Evolutionary conservation across 2,113 vertebrate genomes (phyloP), one percentile per base, ranked within the genome.

Genomic region (Chaetodon trifascialis): DNA sequence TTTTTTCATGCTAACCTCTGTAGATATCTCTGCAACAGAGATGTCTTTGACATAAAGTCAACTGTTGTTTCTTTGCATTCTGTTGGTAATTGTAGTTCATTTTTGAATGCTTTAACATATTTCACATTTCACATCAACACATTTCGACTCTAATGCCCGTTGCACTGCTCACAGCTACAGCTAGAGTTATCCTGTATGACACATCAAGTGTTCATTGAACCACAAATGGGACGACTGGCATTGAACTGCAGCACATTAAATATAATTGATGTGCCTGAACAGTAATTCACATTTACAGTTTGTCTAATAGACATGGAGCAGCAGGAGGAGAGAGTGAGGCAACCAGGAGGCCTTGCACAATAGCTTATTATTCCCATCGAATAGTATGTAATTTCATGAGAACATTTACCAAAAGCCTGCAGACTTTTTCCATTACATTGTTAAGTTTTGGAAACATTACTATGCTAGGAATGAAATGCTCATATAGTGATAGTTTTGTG

Each of bases 351-450:
- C 21, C 49, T 88, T 86, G 74, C 75, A 85, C 59, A 90, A 86
- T 84, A 91, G 79, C 68, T 73, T 62, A 85, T 84, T 90, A 87
- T 91, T 91, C 62, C 83, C 79, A 79, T 88, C 73, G 52, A 71
- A 77, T 51, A 14, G 51, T 82, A 42, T 75, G 72, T 59, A 76
- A 76, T 83, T 91, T 90, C 79, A 83, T 76, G 64, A 89, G 79
- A 86, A 81, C 66, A 70, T 80, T 49, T 51, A 84, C 85, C 71
- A 88, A 86, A 89, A 86, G 80, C 71, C 83, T 86, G 76, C 83
- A 89, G 90, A 91, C 84, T 64, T 92, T 93, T 93, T 91, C 88
- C 91, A 88, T 80, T 85, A 75, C 82, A 79, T 72, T 88, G 63
- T 88, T 83, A 82, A 75, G 36, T 46, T 80, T 68, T 86, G 82